Percentiles rank a stretch among this genome's conserved stretches.
These are phyloP conservation scores for Lapara coniferarum DNA, from an alignment of 2,888 invertebrate species.

Conservation along the genomic window DNA sequence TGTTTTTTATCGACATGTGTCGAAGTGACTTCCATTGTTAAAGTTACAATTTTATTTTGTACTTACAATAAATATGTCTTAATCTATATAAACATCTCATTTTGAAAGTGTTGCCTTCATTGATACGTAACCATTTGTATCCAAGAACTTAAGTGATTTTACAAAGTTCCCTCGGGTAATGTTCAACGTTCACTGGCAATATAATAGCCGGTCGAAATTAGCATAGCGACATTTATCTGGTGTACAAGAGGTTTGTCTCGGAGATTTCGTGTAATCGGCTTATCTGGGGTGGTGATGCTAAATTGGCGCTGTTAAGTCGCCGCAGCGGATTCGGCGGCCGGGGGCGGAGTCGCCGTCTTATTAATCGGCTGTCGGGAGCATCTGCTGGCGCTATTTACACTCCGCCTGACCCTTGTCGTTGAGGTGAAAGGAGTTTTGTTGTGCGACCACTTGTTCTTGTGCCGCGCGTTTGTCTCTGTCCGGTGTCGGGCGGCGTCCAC, in stretches of 20 bases:
- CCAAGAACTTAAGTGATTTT: conserved; percentile 20
- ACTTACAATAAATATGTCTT: not conserved
- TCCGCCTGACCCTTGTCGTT: conserved; percentile 70
- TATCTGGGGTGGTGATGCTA: conserved; percentile 66
- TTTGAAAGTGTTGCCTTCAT: not conserved
- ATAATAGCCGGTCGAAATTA: conserved; percentile 49
- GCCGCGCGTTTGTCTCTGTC: conserved; percentile 53
- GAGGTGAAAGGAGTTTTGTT: conserved; percentile 54
- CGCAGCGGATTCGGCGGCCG: conserved; percentile 42
- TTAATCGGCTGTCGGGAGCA: conserved; percentile 82
- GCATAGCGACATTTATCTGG: conserved; percentile 50
- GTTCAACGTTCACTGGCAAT: conserved; percentile 37
- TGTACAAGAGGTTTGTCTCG: conserved; percentile 53
- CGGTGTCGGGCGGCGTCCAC: conserved; percentile 26
- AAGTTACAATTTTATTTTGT: not conserved
- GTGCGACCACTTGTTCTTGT: conserved; percentile 61
- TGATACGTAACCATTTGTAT: not conserved
- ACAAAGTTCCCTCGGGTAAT: conserved; percentile 9
- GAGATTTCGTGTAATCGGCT: conserved; percentile 67
- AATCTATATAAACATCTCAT: not conserved
- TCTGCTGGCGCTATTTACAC: conserved; percentile 74
- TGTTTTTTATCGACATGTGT: not conserved
- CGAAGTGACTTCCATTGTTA: not conserved
- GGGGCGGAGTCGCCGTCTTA: conserved; percentile 73
- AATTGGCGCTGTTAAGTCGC: conserved; percentile 66